A percentile compares a stretch with the other conserved stretches of the same genome.
phyloP scores from a whole-genome alignment of 2,888 invertebrate species.

The Napeogenes inachia region DNA sequence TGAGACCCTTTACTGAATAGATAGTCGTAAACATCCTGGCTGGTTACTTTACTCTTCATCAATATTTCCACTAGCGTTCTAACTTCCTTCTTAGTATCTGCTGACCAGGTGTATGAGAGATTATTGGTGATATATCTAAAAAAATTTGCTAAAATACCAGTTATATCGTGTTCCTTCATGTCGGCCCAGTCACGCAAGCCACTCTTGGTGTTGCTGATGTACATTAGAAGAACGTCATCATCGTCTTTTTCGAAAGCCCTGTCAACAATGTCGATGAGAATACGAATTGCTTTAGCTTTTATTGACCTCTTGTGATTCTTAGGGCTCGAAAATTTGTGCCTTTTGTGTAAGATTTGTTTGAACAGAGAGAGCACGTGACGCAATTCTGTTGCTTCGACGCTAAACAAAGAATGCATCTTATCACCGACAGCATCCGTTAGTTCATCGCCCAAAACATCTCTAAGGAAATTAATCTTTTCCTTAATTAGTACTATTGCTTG shows the following conservation, averaged over 20 bases:
- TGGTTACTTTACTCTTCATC: constrained; percentile 29
- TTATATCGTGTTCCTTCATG: constrained; percentile 26
- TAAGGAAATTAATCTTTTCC: constrained; percentile 31
- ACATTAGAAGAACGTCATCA: constrained; percentile 34
- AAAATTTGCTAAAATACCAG: constrained; percentile 30
- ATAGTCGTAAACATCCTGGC: constrained; percentile 24
- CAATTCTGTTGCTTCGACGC: constrained; percentile 22
- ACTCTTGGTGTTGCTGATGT: constrained; percentile 33
- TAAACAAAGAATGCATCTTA: constrained; percentile 20
- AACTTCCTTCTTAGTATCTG: constrained; percentile 37
- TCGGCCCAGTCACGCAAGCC: constrained; percentile 34
- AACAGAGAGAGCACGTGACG: constrained; percentile 31
- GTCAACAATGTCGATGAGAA: constrained; percentile 45
- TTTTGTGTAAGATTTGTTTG: constrained; percentile 33
- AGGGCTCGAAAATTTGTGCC: constrained; percentile 34
- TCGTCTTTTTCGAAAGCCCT: constrained; percentile 36
- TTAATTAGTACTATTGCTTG: constrained; percentile 24
- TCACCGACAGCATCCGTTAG: constrained; percentile 28
- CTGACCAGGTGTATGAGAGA: constrained; percentile 34
- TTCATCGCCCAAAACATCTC: constrained; percentile 33
- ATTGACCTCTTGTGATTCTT: constrained; percentile 29
- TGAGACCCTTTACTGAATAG: constrained; percentile 41
- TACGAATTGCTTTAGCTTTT: constrained; percentile 38
- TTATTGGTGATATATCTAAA: constrained; percentile 32
- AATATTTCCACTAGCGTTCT: constrained; percentile 40